phyloP scores from a whole-genome alignment of 2,113 vertebrate genomes.

The Ahaetulla prasina region DNA sequence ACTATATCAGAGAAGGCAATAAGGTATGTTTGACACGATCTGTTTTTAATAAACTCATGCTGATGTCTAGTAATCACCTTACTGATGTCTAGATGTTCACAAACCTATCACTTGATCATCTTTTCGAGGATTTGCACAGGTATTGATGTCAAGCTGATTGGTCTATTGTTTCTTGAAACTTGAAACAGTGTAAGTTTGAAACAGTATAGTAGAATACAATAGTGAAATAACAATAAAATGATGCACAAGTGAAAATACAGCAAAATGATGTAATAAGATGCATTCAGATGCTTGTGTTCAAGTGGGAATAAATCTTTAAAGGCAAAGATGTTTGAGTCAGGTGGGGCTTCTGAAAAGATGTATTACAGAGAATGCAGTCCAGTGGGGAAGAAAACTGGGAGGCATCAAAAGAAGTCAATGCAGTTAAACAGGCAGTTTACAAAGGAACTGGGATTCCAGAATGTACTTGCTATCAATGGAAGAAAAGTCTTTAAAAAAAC shows the following conservation, averaged over 20 bases:
- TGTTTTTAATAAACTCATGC: too few relatives aligned
- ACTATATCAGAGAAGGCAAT: too few relatives aligned
- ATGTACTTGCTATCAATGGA: background rate
- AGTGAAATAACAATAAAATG: background rate
- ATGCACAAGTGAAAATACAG: background rate
- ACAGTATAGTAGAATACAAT: background rate
- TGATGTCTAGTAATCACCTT: too few relatives aligned
- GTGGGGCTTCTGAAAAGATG: background rate
- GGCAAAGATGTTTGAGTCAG: background rate
- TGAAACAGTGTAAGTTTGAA: background rate
- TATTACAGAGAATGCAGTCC: background rate
- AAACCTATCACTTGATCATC: background rate
- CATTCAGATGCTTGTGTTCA: background rate
- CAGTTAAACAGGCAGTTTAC: background rate
- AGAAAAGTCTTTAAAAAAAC: background rate
- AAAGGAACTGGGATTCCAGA: background rate
- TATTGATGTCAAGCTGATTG: background rate
- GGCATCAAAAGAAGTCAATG: background rate
- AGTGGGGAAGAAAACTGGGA: background rate
- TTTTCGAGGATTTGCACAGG: background rate
- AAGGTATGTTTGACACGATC: too few relatives aligned
- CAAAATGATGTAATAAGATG: background rate
- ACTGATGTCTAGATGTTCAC: too few relatives aligned
- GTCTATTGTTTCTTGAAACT: too few relatives aligned
- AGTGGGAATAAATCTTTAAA: background rate